Evolutionary conservation across 92 coral and sea anemone species (phyloP).

Genomic region (Virgularia gustaviana): DNA sequence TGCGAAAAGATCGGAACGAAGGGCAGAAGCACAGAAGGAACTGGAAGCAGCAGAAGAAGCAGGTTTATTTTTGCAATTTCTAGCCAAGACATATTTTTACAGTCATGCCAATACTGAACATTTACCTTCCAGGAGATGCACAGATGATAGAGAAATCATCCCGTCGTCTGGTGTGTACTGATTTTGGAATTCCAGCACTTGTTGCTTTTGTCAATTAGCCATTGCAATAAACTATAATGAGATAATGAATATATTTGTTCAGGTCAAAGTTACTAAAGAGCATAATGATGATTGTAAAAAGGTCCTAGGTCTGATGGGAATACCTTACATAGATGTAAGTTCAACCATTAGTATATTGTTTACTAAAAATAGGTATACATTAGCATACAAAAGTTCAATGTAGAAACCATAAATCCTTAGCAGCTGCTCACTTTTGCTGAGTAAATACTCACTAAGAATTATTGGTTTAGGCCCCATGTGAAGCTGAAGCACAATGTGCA

Average conservation of each 20-base stretch:
- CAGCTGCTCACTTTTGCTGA: too few relatives aligned
- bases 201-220: neutral
- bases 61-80: conserved; percentile 48
- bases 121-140: conserved; percentile 63
- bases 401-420: too few relatives aligned
- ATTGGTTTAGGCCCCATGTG: conserved; percentile 95
- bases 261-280: conserved; percentile 90
- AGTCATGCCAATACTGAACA: neutral
- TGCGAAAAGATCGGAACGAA: conserved; percentile 87
- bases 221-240: neutral
- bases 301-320: conserved; percentile 75
- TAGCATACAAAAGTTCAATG: too few relatives aligned
- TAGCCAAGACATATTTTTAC: too few relatives aligned
- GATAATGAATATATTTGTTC: neutral
- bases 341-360: neutral
- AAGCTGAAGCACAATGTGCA: conserved; percentile 99
- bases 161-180: conserved; percentile 70
- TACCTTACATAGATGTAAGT: conserved; percentile 81
- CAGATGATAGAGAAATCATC: conserved; percentile 85
- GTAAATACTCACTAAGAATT: too few relatives aligned
- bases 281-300: conserved; percentile 85
- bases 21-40: conserved; percentile 90
- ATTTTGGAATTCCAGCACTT: neutral
- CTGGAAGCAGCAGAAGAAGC: conserved; percentile 87
- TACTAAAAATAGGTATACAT: neutral